Evolutionary conservation across 2,113 vertebrate genomes (phyloP), one percentile per base, ranked within the genome.

Genomic region (Thalassoma bifasciatum): DNA sequence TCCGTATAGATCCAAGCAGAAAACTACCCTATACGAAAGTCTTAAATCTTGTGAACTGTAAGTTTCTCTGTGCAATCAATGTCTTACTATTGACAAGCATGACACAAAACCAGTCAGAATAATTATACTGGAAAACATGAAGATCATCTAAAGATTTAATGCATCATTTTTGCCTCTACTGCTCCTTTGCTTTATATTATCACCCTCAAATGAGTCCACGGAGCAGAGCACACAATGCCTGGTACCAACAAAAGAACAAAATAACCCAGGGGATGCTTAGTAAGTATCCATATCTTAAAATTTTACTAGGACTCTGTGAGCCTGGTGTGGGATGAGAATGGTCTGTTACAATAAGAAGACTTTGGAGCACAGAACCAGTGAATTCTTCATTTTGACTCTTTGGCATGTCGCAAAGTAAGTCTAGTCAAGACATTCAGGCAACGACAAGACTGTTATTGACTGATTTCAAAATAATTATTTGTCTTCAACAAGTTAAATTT

Each of bases 201-300:
- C 49, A 56, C 13, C 65, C 52, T 10, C 54, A 69, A 77, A 66
- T 19, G 10, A 66, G 49, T 77, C 51, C 56, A 63, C 13, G 1
- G 19, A 66, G 7, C 42, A 58, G 56, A 10, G 37, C 53, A 53
- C 66, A 64, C 52, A 49, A 53, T 47, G 36, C 16, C 22, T 84
- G 49, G 23, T 69, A 65, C 57, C 17, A 40, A 19, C 46, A 72
- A 46, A 56, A 60, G 58, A 54, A 30, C 46, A 67, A 68, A 65
- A 11, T 47, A 72, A 70, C 58, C 79, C 66, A 44, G 65, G 82
- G 84, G 76, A 58, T 54, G 77, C 65, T 65, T 73, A 51, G 60
- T 75, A 67, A 79, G 61, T 70, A 19, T 75, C 40, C 38, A 46
- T 77, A 59, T 77, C 79, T 75, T 62, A 68, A 75, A 72, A 74